Conservation (phyloP, 2,888 invertebrate species). For the Eurois occulta region DNA sequence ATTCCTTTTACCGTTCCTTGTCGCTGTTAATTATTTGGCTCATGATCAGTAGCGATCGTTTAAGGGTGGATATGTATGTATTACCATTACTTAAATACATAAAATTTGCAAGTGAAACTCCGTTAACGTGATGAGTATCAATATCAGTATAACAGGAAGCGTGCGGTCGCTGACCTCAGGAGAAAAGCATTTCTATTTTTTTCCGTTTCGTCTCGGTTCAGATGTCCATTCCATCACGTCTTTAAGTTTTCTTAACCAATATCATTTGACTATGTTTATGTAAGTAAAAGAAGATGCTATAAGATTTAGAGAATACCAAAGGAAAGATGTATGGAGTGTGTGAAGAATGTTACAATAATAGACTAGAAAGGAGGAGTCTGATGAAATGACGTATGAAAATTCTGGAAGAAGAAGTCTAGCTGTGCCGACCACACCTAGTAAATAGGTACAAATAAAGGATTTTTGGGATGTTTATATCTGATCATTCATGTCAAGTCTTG, state of each 20-base stretch:
- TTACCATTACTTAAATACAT: too few species aligned
- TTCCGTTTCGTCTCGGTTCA: neutral
- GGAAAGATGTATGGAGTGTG: neutral
- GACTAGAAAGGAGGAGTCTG: neutral
- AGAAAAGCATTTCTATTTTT: neutral
- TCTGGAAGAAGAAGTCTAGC: neutral
- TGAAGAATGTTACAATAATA: too few species aligned
- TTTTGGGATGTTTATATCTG: neutral
- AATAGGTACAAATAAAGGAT: neutral
- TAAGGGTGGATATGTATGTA: neutral
- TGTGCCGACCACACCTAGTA: neutral
- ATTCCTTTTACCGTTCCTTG: conserved; percentile 28
- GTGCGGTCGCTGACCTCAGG: neutral
- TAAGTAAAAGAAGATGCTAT: neutral
- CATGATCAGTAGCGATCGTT: conserved; percentile 9
- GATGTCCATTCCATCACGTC: neutral
- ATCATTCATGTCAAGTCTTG: neutral
- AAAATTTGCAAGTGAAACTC: neutral
- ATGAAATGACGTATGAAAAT: neutral
- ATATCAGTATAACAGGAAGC: neutral
- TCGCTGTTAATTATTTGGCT: conserved; percentile 30
- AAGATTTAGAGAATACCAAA: neutral
- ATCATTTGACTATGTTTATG: neutral
- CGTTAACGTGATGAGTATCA: neutral
- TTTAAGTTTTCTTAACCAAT: neutral